A percentile compares a stretch with the other conserved stretches of the same genome.
These are phyloP conservation scores for Ceratitis capitata DNA, from an alignment of 1,140 invertebrate genomes.

Conservation along the genomic window DNA sequence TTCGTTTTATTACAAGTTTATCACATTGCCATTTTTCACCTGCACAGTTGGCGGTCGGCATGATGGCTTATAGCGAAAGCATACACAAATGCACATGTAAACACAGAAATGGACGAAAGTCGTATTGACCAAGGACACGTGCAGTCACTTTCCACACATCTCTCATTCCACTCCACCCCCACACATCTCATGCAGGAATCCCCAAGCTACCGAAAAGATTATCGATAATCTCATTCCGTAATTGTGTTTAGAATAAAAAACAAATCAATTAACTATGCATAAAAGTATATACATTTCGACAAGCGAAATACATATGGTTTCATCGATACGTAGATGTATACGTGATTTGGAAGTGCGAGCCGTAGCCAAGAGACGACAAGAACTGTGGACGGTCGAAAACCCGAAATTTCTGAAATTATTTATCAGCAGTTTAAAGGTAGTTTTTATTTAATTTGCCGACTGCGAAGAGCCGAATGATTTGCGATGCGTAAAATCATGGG, in stretches of 20 bases:
- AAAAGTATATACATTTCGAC: neutral
- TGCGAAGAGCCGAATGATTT: too few relatives aligned
- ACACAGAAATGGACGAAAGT: neutral
- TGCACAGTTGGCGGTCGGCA: conserved; percentile 59
- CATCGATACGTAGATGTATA: neutral
- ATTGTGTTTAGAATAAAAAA: conserved; percentile 65
- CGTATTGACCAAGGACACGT: conserved; percentile 53
- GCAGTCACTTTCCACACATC: conserved; percentile 50
- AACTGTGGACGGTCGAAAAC: too few relatives aligned
- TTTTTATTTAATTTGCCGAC: too few relatives aligned
- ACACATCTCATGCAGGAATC: neutral
- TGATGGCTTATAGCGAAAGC: neutral
- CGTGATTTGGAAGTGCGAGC: too few relatives aligned
- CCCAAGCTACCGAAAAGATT: conserved; percentile 25
- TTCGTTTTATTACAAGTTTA: conserved; percentile 45
- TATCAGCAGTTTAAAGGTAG: too few relatives aligned
- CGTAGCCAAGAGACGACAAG: too few relatives aligned
- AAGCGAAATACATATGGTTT: neutral
- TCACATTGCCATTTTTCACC: conserved; percentile 50
- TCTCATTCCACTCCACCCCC: neutral
- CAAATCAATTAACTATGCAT: conserved; percentile 63
- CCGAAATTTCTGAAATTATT: too few relatives aligned
- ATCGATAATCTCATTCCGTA: conserved; percentile 52
- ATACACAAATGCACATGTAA: neutral
- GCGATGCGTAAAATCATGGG: too few relatives aligned